Conservation (phyloP, 2,797 vertebrate genomes). For the Leptatherina wallacei region DNA sequence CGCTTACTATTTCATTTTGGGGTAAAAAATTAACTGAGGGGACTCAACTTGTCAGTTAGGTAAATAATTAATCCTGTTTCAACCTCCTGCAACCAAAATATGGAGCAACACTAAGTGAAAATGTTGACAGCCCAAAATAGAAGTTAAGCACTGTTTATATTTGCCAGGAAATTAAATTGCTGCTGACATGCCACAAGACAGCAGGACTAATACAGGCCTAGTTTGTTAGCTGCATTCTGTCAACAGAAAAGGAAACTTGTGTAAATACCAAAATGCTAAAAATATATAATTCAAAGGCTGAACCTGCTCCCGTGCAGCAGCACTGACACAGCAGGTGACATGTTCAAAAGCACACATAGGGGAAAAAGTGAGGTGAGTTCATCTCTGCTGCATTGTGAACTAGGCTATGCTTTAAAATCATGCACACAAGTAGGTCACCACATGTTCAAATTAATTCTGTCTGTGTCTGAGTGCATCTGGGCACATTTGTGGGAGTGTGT, state of each 20-base stretch:
- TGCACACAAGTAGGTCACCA: conserved; percentile 30
- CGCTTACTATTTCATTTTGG: background rate
- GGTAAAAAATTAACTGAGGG: background rate
- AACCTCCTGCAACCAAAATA: background rate
- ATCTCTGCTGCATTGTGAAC: conserved; percentile 1
- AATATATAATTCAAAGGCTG: conserved; percentile 34
- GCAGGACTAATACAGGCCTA: conserved; percentile 11
- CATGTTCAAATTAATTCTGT: conserved; percentile 1
- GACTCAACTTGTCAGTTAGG: background rate
- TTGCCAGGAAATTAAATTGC: conserved; percentile 4
- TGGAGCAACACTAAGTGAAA: conserved; percentile 5
- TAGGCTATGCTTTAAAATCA: conserved; percentile 11
- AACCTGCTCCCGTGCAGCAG: conserved; percentile 12
- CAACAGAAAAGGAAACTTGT: conserved; percentile 27
- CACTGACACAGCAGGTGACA: conserved; percentile 4
- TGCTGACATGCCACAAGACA: conserved; percentile 25
- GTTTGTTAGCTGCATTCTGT: conserved; percentile 31
- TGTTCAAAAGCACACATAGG: conserved; percentile 9
- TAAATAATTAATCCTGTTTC: conserved; percentile 13
- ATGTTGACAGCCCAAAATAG: conserved; percentile 5
- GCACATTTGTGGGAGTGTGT: background rate
- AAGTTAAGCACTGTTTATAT: conserved; percentile 21
- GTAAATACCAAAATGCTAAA: conserved; percentile 33
- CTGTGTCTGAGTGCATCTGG: background rate
- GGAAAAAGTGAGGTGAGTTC: conserved; percentile 10